Evolutionary conservation across 35 echinoderm and acorn worm genomes (phyloP), one percentile per base, ranked within the genome.

Genomic region (Holothuria glaberrima): DNA sequence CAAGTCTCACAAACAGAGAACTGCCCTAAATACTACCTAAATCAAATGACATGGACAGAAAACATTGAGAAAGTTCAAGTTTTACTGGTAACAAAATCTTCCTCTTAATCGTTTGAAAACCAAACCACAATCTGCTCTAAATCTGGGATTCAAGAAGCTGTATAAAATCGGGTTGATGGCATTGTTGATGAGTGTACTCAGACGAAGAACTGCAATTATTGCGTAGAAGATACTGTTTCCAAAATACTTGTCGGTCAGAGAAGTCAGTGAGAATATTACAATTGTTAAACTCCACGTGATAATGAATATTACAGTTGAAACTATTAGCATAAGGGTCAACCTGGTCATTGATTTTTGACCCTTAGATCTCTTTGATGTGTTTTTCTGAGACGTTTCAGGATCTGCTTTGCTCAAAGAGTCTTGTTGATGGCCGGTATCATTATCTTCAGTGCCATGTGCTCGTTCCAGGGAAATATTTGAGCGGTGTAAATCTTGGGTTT

Each of bases 81-180:
- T 54, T 54, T 17, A 54, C 50, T 54, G 16, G 3, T 5, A 17
- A 0, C 13, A 1, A 9, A 78, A 24, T 16, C 48, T 82, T 27
- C 36, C 44, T 33, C 58, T 58, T 17, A 82, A 48, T 58, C 79
- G 79, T 82, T 82, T 82, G 21, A 82, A 82, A 27, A 82, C 24
- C 26, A 57, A 30, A n/a, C 46, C 30, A 82, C 79, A 82, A 25
- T 82, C 79, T 22, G 48, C 79, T 48, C 79, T 25, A 33, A 82
- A 82, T 82, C 48, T 82, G 36, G 79, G 79, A 22, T 82, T 82
- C 5, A 82, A 48, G 30, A 82, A 82, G 48, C 79, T 82, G 57
- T 82, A 82, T 10, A 82, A 10, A 33, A 82, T 16, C 20, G 79
- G 79, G 79, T 82, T 82, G 48, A 82, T 82, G 0, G 79, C 41